Conservation (phyloP, 2,797 vertebrate species). For the Hydrocynus forskahlii region DNA sequence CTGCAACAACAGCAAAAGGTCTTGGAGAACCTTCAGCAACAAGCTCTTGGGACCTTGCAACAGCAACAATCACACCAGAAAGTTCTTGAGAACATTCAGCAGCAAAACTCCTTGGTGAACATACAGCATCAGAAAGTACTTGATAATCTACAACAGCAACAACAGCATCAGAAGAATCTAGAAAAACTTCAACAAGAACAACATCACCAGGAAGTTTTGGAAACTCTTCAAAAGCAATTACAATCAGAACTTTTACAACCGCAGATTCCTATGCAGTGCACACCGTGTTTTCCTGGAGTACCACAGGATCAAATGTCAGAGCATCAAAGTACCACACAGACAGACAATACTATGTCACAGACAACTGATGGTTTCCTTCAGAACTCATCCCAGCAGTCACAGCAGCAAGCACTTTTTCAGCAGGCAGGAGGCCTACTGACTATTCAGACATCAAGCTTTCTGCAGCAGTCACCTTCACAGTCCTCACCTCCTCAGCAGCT, state of each 20-base stretch:
- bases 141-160: conserved; percentile 59
- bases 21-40: conserved; percentile 66
- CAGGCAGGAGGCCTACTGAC: conserved; percentile 90
- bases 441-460: conserved; percentile 90
- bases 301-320: conserved; percentile 75
- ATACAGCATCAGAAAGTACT: conserved; percentile 62
- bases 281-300: conserved; percentile 78
- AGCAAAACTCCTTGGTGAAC: conserved; percentile 57
- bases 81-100: conserved; percentile 76
- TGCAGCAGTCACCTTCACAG: conserved; percentile 84
- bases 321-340: conserved; percentile 76
- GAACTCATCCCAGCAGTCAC: conserved; percentile 68
- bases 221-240: conserved; percentile 82
- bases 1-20: conserved; percentile 58
- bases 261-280: conserved; percentile 85
- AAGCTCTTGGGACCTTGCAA: conserved; percentile 69
- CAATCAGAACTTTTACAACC: conserved; percentile 90
- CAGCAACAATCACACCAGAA: conserved; percentile 74
- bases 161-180: conserved; percentile 59
- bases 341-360: conserved; percentile 78
- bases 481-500: conserved; percentile 93
- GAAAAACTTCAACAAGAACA: conserved; percentile 61
- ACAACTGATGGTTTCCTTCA: conserved; percentile 75
- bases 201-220: conserved; percentile 79
- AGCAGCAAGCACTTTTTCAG: conserved; percentile 88